Base-by-base conservation (phyloP, 2,888 invertebrate genomes). In the Lacanobia wlatinum region DNA sequence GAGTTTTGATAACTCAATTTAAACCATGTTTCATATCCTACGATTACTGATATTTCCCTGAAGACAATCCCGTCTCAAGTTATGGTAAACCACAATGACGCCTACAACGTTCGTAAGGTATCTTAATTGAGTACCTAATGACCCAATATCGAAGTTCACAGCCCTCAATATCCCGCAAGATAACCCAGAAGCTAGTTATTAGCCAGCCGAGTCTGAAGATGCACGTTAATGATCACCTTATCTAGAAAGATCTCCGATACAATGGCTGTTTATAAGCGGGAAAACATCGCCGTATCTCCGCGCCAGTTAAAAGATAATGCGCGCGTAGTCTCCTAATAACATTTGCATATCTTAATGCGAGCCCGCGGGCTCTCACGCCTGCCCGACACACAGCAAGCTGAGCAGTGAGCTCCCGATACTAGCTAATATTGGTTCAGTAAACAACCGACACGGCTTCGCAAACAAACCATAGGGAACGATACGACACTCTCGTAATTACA, bases 341-440 rank as follows among this genome's bases (percentile, higher is more conserved):
- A 94, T 94, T 94, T 90, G 93, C 94, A 94, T 94, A 94, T 94
- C 93, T 93, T 92, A 94, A 94, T 93, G 92, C 92, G 88, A 76
- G 84, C 83, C 81, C 85, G 87, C 83, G 84, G 76, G 78, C 40
- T 48, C 48, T 18, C 52, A 56, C 55, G 53, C 63, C 55, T 55
- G 60, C 67, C 75, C 61, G 71, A 61, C 50, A 64, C 84, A 80
- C 66, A 80, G 75, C 80, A 78, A 73, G 65, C 84, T 79, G 87
- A 82, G 87, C 82, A 76, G 84, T 78, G 87, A 82, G 87, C 82
- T 83, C 82, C 84, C 89, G 88, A 91, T 91, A 90, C 85, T 78
- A 83, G 88, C 90, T 90, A 91, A 91, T 91, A 91, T 90, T 88
- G 87, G 87, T 85, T 90, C 87, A 84, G 91, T 91, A 92, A 92